Evolutionary conservation across 1,140 invertebrate species (phyloP), one percentile per base, ranked within the genome.

Genomic region (Tetramorium parvispinum): DNA sequence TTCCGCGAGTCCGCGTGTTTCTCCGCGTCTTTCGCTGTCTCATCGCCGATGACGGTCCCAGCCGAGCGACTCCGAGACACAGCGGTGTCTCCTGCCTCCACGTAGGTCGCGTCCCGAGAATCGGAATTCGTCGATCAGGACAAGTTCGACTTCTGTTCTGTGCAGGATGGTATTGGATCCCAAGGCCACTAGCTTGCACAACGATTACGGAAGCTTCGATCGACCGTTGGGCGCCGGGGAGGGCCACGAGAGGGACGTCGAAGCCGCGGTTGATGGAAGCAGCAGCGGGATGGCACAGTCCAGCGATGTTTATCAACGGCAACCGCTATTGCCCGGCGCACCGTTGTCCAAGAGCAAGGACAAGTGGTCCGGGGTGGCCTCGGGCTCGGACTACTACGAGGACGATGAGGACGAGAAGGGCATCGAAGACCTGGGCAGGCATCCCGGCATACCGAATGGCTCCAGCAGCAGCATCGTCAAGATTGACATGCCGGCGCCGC

Each of bases 81-180:
- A 59, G n/a, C 16, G 43, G 32, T n/a, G 37, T 5, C 55, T 37
- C 16, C 2, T n/a, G 11, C 8, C 18, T 24, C 2, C 10, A 55
- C 37, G 2, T 71, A 82, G 27, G 11, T 16, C 27, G 7, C 32
- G 2, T 43, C 16, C 24, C 40, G 18, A 24, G 40, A n/a, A 13
- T 55, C 21, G 18, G 11, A n/a, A 70, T 32, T 51, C 68, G 61
- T 24, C 59, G 16, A 87, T 79, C 55, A 73, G 73, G 53, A 53
- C 49, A 70, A 40, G 27, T 40, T 40, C n/a, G 43, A 61, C 3
- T 90, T 90, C 27, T 87, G 78, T 68, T 89, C 40, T 88, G 88
- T 82, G 24, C 91, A 96, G 96, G 94, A 96, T 96, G 96, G 95
- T 96, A 94, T 95, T 96, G 93, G 96, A 96, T 91, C 94, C 95